Conservation (phyloP, 2,888 invertebrate genomes). For the Melikaiella ostensackeni region DNA sequence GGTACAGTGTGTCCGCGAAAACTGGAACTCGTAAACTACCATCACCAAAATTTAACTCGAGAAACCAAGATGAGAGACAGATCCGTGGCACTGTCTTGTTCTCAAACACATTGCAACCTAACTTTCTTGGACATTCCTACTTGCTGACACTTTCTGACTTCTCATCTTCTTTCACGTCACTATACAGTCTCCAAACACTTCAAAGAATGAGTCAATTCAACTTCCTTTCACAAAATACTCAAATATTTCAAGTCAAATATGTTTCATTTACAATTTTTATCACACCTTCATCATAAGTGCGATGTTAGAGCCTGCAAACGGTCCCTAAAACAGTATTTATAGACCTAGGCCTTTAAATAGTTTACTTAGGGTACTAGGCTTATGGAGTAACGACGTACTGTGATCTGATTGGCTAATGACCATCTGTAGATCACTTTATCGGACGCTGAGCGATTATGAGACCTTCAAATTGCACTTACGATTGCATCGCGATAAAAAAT, state of each 20-base stretch:
- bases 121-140: conserved; percentile 52
- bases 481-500: too few relatives aligned
- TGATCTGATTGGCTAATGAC: too few relatives aligned
- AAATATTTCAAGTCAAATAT: conserved; percentile 32
- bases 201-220: conserved; percentile 40
- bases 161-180: conserved; percentile 25
- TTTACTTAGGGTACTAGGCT: too few relatives aligned
- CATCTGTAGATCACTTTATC: too few relatives aligned
- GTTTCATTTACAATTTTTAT: too few relatives aligned
- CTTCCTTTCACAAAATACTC: conserved; percentile 21
- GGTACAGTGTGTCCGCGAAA: conserved; percentile 61
- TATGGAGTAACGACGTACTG: too few relatives aligned
- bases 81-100: conserved; percentile 48
- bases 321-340: too few relatives aligned
- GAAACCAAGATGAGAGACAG: conserved; percentile 52
- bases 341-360: too few relatives aligned
- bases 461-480: too few relatives aligned
- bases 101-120: conserved; percentile 50
- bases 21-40: conserved; percentile 66
- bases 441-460: too few relatives aligned
- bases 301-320: too few relatives aligned
- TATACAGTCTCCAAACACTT: conserved; percentile 39
- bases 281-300: too few relatives aligned
- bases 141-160: conserved; percentile 44
- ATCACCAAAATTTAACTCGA: conserved; percentile 55